phyloP scores from a whole-genome alignment of 2,113 vertebrate species.

The Etheostoma spectabile region DNA sequence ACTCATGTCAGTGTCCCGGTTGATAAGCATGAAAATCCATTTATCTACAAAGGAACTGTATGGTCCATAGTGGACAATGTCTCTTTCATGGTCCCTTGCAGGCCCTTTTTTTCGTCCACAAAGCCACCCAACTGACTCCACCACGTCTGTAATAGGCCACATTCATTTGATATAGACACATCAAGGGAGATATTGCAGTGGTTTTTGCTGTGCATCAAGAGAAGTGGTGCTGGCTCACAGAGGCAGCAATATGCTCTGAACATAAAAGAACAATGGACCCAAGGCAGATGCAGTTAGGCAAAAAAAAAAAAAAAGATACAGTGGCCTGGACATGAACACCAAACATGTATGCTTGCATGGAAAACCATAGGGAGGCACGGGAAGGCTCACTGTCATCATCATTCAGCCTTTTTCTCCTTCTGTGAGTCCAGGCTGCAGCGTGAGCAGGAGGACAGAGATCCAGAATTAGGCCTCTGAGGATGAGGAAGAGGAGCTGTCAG shows the following conservation, averaged over 20 bases:
- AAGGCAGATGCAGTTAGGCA: slow-evolving; percentile 52
- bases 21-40: slow-evolving; percentile 83
- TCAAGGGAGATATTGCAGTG: slow-evolving; percentile 71
- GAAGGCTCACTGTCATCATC: slow-evolving; percentile 36
- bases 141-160: slow-evolving; percentile 69
- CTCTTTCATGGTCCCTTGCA: slow-evolving; percentile 77
- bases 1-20: slow-evolving; percentile 75
- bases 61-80: slow-evolving; percentile 76
- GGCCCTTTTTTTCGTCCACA: slow-evolving; percentile 64
- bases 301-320: neutral
- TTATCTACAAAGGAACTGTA: slow-evolving; percentile 80
- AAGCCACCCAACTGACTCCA: slow-evolving; percentile 77
- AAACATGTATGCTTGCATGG: slow-evolving; percentile 7
- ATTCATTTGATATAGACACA: slow-evolving; percentile 78
- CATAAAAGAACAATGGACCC: slow-evolving; percentile 73
- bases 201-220: slow-evolving; percentile 62
- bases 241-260: slow-evolving; percentile 55
- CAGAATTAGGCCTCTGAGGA: slow-evolving; percentile 60
- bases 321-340: slow-evolving; percentile 16
- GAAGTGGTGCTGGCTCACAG: slow-evolving; percentile 61
- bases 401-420: slow-evolving; percentile 20
- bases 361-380: slow-evolving; percentile 20
- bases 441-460: slow-evolving; percentile 41
- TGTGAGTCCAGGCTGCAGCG: neutral
- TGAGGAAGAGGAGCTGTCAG: slow-evolving; percentile 56